Conservation (phyloP, 1,140 invertebrate species). For the Trichogramma pretiosum region DNA sequence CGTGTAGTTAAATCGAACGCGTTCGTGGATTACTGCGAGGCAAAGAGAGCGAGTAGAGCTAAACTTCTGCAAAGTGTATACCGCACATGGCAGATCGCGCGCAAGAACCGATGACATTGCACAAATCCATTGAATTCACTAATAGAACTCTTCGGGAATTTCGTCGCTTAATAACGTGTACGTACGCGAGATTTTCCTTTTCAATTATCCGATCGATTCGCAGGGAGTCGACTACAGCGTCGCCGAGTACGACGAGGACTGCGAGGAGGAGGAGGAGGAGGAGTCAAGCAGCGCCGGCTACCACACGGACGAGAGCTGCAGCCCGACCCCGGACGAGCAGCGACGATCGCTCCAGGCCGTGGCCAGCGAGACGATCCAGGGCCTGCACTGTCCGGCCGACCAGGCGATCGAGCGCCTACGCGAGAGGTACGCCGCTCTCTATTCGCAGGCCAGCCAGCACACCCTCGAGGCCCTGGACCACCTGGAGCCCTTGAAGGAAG, state of each 20-base stretch:
- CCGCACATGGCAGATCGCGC: too few relatives aligned
- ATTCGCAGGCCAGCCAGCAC: slow-evolving; percentile 74
- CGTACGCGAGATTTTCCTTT: too few relatives aligned
- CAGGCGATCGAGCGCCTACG: slow-evolving; percentile 49
- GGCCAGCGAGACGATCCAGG: slow-evolving; percentile 14
- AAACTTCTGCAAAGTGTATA: too few relatives aligned
- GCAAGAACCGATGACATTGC: too few relatives aligned
- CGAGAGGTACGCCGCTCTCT: slow-evolving; percentile 72
- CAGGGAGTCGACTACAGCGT: background rate
- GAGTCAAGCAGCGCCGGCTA: slow-evolving; percentile 36
- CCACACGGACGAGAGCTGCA: slow-evolving; percentile 38
- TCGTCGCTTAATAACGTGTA: too few relatives aligned
- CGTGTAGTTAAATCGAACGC: too few relatives aligned
- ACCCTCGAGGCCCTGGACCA: slow-evolving; percentile 74
- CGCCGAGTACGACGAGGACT: slow-evolving; percentile 17
- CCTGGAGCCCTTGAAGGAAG: slow-evolving; percentile 66
- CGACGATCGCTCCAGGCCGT: background rate
- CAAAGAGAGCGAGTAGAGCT: too few relatives aligned
- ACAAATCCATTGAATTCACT: too few relatives aligned
- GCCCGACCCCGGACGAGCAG: slow-evolving; percentile 29
- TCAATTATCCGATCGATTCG: too few relatives aligned
- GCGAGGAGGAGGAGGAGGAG: slow-evolving; percentile 27
- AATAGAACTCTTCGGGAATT: too few relatives aligned
- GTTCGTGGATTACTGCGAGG: too few relatives aligned
- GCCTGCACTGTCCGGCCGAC: slow-evolving; percentile 31